Evolutionary conservation across 53 echinoderm and acorn worm genomes (phyloP), one percentile per base, ranked within the genome.

Genomic region (Temnopleurus reevesii): DNA sequence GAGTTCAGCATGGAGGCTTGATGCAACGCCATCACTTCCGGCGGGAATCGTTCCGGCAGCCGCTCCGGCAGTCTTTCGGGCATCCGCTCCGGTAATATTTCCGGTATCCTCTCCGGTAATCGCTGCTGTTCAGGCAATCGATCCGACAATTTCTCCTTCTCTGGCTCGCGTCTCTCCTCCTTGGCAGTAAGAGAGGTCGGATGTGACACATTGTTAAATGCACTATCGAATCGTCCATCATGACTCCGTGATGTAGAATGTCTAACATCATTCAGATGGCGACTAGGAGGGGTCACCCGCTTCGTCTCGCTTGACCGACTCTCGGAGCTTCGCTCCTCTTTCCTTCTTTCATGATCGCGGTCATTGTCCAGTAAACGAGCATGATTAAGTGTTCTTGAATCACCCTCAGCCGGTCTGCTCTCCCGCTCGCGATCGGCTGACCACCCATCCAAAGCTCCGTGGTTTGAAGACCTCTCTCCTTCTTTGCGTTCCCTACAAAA

Each of bases 201-300:
- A 55, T 97, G 97, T 81, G 92, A 81, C 63, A 95, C 97, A 84
- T 95, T 97, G 82, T 95, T 94, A 81, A 97, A 97, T 83, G 97
- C 97, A 84, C 97, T 97, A 46, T 95, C 97, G 19, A 77, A 89
- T 21, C 90, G 90, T 28, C 92, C 76, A 31, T 92, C 92, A 76
- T 92, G 92, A 59, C 84, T 84, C 26, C 90, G 92, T 18, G 66
- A 41, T 18, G 79, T 57, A 10, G 92, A 90, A 58, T 83, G 90
- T 77, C 92, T 84, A 26, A 85, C 86, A 38, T 87, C 88, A 35
- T 65, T 66, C 47, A 25, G 30, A 53, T 87, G 88, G 65, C 88
- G 65, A 66, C 34, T 66, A 34, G 88, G 88, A 47, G 88, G 88
- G 8, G 66, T 47, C 53, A 64, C 65, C 23, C 71, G 65, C 46